Evolutionary conservation across 2,888 invertebrate species (phyloP), one percentile per base, ranked within the genome.

Genomic region (Salticus scenicus): DNA sequence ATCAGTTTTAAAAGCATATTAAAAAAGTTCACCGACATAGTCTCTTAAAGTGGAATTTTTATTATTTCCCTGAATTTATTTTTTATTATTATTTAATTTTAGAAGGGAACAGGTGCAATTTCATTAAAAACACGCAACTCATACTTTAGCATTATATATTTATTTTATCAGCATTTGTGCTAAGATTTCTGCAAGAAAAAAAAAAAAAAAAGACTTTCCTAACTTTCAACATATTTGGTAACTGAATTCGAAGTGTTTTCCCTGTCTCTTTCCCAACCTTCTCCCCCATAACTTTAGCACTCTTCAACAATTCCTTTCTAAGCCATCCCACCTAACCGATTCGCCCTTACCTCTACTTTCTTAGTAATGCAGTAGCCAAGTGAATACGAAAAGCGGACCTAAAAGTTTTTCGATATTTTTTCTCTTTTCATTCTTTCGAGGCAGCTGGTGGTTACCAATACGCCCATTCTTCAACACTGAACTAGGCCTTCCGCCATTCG

Each of bases 301-400:
- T 57, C 57, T 72, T 57, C 72, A 72, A 30, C 72, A 57, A 57
- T 72, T 57, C 33, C 27, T 31, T 28, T 30, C 66, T 66, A 30
- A 27, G 69, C 41, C 27, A 10, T 33, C 27, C 57, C 31, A 7
- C 41, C 69, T 24, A 24, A 17, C 24, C 57, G 57, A 30, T 33
- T 24, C 57, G n/a, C 51, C 72, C 31, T 57, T 72, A 20, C 57
- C 57, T 33, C 47, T 20, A 28, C 51, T 31, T 57, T 51, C 71
- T 78, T 63, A 51, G 78, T 78, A 78, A 78, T 78, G 78, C 33
- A 71, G 71, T 78, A 64, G 71, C 71, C 78, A 78, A 78, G 78
- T 78, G 78, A 78, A 78, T 78, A 78, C 63, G 78, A 78, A 78
- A 57, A 70, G 42, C 69, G 70, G 37, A 70, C 71, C 78, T 78